Percentiles rank a stretch among this genome's conserved stretches.
Evolutionary conservation across 2,888 invertebrate species (phyloP).

Genomic region (Ganaspis brasiliensis): DNA sequence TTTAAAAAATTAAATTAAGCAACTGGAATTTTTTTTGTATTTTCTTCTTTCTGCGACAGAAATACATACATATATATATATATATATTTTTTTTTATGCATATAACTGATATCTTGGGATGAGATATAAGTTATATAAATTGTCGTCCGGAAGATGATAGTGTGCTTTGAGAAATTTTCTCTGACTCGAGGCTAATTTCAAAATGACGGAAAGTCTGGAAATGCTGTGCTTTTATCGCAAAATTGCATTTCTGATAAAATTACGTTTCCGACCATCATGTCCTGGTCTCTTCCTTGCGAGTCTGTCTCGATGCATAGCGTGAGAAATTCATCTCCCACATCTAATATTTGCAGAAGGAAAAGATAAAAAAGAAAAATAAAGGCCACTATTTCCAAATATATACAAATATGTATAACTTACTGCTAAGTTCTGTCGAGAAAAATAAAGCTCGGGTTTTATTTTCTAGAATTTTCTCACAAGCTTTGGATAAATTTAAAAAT

Average conservation of each 20-base stretch:
- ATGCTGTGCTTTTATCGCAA: conserved; percentile 5
- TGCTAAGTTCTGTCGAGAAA: too few species aligned
- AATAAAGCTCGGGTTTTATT: background rate
- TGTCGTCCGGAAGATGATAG: too few species aligned
- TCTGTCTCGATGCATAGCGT: background rate
- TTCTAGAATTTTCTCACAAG: too few species aligned
- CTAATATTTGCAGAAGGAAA: background rate
- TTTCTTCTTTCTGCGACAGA: too few species aligned
- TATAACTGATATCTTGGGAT: background rate
- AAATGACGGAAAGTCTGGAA: background rate
- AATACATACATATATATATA: too few species aligned
- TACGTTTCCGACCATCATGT: conserved; percentile 12
- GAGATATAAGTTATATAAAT: too few species aligned
- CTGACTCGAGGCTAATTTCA: conserved; percentile 8
- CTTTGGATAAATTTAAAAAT: too few species aligned
- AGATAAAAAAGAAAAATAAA: background rate
- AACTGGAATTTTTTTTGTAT: too few species aligned
- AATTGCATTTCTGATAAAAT: conserved; percentile 15
- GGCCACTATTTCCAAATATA: background rate
- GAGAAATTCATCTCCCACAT: conserved; percentile 14
- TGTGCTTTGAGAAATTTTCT: background rate
- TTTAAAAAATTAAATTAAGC: too few species aligned
- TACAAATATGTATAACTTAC: background rate
- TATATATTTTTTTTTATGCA: too few species aligned
- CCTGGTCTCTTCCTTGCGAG: background rate